A percentile compares a stretch with the other conserved stretches of the same genome.
Conservation (phyloP, 2,888 invertebrate genomes). For the Muscina levida region DNA sequence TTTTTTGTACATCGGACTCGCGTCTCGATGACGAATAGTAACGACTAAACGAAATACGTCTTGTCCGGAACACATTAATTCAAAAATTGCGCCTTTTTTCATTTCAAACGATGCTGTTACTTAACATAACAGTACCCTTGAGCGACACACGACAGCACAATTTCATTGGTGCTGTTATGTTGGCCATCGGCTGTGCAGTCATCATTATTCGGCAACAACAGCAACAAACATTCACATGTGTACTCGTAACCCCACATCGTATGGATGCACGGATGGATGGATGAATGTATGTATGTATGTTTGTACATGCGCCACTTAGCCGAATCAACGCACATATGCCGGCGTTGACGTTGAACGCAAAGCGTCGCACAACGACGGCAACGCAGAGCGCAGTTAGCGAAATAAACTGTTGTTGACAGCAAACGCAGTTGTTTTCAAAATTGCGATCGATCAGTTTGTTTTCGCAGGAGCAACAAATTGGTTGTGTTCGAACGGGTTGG, state of each 20-base stretch:
- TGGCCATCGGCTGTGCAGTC: neutral
- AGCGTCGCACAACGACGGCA: slow-evolving; percentile 19
- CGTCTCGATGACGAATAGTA: too few species aligned
- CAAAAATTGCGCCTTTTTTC: too few species aligned
- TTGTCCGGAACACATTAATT: too few species aligned
- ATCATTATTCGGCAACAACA: slow-evolving; percentile 9
- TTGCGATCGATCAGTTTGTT: slow-evolving; percentile 67
- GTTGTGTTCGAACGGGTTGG: slow-evolving; percentile 62
- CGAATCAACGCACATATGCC: slow-evolving; percentile 12
- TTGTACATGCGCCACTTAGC: neutral
- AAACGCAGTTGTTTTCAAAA: slow-evolving; percentile 63
- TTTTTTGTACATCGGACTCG: too few species aligned
- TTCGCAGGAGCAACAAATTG: slow-evolving; percentile 66
- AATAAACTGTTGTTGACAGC: slow-evolving; percentile 62
- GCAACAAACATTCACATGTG: neutral
- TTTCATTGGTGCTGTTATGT: slow-evolving; percentile 1
- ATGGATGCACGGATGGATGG: too few species aligned
- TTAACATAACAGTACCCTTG: neutral
- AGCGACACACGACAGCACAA: neutral
- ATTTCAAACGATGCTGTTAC: neutral
- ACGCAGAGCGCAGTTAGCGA: slow-evolving; percentile 45
- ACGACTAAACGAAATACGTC: too few species aligned
- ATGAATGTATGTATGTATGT: neutral
- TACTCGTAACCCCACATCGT: neutral
- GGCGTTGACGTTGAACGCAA: slow-evolving; percentile 27